Evolutionary conservation across 2,888 invertebrate genomes (phyloP), one percentile per base, ranked within the genome.

Genomic region (Eupithecia subumbrata): DNA sequence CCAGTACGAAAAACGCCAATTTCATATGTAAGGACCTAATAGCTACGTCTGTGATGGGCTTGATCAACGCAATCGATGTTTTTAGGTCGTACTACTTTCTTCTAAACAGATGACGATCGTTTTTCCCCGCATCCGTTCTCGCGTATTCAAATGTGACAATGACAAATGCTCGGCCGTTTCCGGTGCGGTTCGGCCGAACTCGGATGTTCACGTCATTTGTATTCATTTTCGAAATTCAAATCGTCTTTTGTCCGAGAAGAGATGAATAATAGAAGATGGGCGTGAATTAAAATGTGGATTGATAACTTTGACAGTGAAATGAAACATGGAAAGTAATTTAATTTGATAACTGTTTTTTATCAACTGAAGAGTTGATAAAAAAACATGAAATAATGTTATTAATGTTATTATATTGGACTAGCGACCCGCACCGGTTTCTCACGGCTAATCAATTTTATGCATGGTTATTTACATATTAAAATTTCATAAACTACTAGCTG

Each of bases 81-180:
- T n/a, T n/a, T n/a, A n/a, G n/a, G n/a, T 45, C 18, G 45, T 16
- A 16, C 5, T 45, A 45, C 16, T 30, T 37, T 67, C 16, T 11
- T 40, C 37, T 67, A 87, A 90, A 92, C 92, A 91, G 91, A 93
- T 93, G 93, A 92, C 87, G 86, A 90, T 91, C 92, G 92, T 92
- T 92, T 92, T 91, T 91, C 92, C 89, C 90, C 52, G 86, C 91
- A 90, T 91, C 91, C 90, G 90, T 80, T 88, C 85, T 89, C 88
- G 85, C 88, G 91, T 90, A 94, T 94, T 94, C 92, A 94, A 94
- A 94, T 93, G 91, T 93, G 93, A 94, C 93, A 90, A 83, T 92
- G 94, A 93, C 93, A 93, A 92, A 94, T 94, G 89, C 86, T 86
- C 90, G 91, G 92, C 87, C 88, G 90, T 92, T 92, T 93, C 93